Percentiles rank a stretch among this genome's conserved stretches.
These are phyloP conservation scores for Eupsilia transversa DNA, from an alignment of 2,888 invertebrate species.

Conservation along the genomic window DNA sequence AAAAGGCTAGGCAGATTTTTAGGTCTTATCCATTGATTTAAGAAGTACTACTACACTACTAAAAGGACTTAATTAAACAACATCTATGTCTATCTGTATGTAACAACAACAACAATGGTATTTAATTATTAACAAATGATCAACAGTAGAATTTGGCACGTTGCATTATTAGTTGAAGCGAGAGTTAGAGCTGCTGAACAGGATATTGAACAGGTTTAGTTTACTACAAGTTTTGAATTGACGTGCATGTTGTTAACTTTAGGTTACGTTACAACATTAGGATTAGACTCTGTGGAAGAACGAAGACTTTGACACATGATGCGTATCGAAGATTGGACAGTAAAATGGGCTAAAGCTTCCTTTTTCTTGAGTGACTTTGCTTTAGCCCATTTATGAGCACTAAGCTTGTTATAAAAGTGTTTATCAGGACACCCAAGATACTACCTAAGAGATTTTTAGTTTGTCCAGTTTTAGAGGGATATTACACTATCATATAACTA, in stretches of 20 bases:
- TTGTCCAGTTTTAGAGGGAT: background rate
- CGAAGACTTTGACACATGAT: background rate
- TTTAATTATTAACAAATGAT: slow-evolving; percentile 14
- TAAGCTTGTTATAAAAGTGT: background rate
- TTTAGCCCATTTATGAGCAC: too few species aligned
- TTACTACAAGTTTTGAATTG: slow-evolving; percentile 13
- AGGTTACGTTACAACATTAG: background rate
- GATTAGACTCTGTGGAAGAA: background rate
- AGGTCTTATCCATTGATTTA: background rate
- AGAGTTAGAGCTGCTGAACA: slow-evolving; percentile 22
- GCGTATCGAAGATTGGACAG: background rate
- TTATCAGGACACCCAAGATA: background rate
- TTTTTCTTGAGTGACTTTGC: background rate
- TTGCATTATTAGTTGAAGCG: slow-evolving; percentile 19
- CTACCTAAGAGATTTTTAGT: background rate
- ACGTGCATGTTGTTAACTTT: background rate
- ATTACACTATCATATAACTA: background rate
- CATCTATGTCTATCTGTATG: background rate
- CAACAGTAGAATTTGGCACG: slow-evolving; percentile 8
- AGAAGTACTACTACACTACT: background rate
- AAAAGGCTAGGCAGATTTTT: too few species aligned
- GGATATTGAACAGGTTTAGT: slow-evolving; percentile 37
- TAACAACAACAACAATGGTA: background rate
- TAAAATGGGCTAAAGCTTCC: background rate
- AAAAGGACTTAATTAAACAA: background rate